Evolutionary conservation across 2,797 vertebrate species (phyloP).

Genomic region (Cheirogaleus major): DNA sequence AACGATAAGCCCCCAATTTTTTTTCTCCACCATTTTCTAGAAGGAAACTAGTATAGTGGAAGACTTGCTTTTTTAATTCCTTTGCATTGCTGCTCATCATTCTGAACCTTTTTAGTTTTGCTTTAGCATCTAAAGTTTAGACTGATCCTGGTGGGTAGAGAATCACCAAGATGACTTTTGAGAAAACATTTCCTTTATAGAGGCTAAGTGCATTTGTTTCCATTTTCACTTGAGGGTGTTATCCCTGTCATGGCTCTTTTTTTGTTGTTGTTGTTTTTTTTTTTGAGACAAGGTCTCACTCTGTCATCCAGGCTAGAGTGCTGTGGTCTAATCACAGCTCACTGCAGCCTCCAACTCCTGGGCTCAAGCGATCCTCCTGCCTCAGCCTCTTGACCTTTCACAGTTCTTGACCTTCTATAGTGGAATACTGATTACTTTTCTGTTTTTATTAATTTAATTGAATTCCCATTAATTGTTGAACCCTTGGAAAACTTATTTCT

Average conservation of each 20-base stretch:
- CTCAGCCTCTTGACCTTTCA: not conserved
- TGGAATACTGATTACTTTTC: not conserved
- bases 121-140: not conserved
- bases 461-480: slow-evolving; percentile 13
- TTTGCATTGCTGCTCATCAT: not conserved
- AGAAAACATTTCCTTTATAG: not conserved
- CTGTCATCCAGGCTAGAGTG: too few species aligned
- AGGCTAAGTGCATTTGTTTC: not conserved
- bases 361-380: too few species aligned
- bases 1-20: not conserved
- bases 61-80: not conserved
- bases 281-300: too few species aligned
- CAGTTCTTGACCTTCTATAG: not conserved
- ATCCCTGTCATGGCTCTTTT: not conserved
- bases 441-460: not conserved
- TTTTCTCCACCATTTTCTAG: not conserved
- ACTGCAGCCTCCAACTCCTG: too few species aligned
- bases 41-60: not conserved
- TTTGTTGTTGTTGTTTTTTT: too few species aligned
- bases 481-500: not conserved
- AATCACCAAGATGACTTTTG: not conserved
- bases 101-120: not conserved
- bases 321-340: too few species aligned
- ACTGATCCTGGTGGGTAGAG: not conserved
- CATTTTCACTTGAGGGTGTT: not conserved